phyloP scores from a whole-genome alignment of 2,113 vertebrate genomes.

The Cathartes aura region DNA sequence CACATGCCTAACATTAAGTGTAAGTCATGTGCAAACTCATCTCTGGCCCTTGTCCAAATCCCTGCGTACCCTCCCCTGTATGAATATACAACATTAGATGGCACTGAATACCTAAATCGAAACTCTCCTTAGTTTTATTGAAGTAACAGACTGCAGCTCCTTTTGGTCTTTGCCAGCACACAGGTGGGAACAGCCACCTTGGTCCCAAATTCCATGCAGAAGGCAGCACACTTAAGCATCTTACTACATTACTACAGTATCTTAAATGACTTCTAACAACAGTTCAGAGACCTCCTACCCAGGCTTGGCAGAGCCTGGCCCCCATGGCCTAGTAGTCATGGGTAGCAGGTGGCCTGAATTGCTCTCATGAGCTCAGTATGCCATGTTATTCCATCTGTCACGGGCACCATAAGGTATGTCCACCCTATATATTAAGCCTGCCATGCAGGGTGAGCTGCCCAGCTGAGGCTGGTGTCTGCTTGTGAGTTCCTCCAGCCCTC shows the following conservation, averaged over 20 bases:
- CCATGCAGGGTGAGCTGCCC: background rate
- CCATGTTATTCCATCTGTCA: background rate
- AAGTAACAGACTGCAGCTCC: background rate
- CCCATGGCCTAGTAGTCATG: background rate
- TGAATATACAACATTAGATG: background rate
- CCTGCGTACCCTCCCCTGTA: background rate
- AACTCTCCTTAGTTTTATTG: background rate
- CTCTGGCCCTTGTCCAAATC: background rate
- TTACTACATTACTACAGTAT: background rate
- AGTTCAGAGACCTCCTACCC: background rate
- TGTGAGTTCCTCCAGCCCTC: background rate
- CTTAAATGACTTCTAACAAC: background rate
- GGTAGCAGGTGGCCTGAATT: background rate
- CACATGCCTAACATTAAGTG: background rate
- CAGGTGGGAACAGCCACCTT: background rate
- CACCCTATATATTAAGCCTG: background rate
- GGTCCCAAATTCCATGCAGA: background rate
- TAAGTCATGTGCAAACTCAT: conserved; percentile 39
- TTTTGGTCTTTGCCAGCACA: background rate
- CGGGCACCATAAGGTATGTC: background rate
- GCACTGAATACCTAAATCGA: background rate
- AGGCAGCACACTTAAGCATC: background rate
- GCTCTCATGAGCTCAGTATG: background rate
- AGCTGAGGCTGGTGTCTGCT: background rate
- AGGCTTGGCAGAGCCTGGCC: background rate